Evolutionary conservation across 2,797 vertebrate species (phyloP).

Genomic region (Moxostoma hubbsi): DNA sequence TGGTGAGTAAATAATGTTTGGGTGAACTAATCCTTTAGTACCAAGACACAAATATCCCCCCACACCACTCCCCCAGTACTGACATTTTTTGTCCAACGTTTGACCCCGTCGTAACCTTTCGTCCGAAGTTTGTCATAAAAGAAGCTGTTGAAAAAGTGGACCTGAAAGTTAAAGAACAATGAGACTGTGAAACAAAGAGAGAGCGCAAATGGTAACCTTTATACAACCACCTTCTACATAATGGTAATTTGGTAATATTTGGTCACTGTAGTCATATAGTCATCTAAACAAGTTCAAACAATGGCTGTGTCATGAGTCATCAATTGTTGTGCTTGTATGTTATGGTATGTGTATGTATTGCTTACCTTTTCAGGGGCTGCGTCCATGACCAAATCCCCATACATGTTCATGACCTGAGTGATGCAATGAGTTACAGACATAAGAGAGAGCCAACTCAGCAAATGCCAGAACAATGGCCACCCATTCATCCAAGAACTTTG

Average conservation of each 20-base stretch:
- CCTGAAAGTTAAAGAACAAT: slow-evolving; percentile 66
- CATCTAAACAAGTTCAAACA: neutral
- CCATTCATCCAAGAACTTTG: slow-evolving; percentile 12
- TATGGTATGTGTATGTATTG: neutral
- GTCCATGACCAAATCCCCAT: slow-evolving; percentile 93
- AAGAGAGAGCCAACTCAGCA: slow-evolving; percentile 10
- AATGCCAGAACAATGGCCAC: slow-evolving; percentile 10
- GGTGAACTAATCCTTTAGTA: too few species aligned
- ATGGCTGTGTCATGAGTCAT: neutral
- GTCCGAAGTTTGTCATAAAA: slow-evolving; percentile 93
- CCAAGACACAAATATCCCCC: neutral
- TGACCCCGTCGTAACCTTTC: slow-evolving; percentile 92
- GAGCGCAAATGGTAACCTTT: neutral
- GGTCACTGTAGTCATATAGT: neutral
- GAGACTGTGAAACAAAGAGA: neutral
- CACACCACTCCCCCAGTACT: slow-evolving; percentile 58
- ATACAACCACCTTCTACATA: neutral
- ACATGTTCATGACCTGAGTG: slow-evolving; percentile 93
- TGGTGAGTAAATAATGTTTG: too few species aligned
- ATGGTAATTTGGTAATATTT: neutral
- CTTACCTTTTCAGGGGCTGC: slow-evolving; percentile 88
- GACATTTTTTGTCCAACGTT: slow-evolving; percentile 96
- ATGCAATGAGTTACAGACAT: neutral
- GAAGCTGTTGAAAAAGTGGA: slow-evolving; percentile 96
- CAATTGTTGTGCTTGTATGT: neutral